phyloP scores from a whole-genome alignment of 92 coral and sea anemone genomes.

The Actinernus sp. region DNA sequence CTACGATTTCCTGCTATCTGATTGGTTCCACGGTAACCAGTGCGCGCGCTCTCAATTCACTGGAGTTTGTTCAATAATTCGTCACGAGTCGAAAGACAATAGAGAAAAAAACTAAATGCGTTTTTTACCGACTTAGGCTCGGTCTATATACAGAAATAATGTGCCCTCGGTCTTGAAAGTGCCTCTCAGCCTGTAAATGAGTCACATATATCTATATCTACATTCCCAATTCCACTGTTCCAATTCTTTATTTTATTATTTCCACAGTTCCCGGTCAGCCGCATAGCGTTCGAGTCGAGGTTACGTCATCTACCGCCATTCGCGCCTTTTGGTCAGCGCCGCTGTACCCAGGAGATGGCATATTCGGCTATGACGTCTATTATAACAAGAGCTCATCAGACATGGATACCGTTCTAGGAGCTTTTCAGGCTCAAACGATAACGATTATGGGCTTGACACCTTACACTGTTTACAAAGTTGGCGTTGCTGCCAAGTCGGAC shows the following conservation, averaged over 20 bases:
- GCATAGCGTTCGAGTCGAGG: conserved; percentile 52
- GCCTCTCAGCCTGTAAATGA: no score
- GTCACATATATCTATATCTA: not conserved
- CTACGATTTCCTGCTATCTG: no score
- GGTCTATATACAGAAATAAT: no score
- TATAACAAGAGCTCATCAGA: conserved; percentile 78
- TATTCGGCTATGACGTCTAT: conserved; percentile 86
- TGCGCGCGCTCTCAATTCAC: no score
- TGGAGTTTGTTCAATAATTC: no score
- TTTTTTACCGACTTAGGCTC: no score
- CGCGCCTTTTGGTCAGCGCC: conserved; percentile 84
- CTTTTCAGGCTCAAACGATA: conserved; percentile 32
- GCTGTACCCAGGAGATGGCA: conserved; percentile 77
- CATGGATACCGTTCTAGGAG: conserved; percentile 58
- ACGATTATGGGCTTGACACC: conserved; percentile 77
- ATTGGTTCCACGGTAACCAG: no score
- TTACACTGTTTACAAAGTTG: conserved; percentile 79
- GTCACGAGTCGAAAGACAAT: no score
- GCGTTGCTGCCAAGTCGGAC: conserved; percentile 88
- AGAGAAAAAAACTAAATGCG: no score
- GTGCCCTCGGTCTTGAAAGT: no score
- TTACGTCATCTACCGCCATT: conserved; percentile 74
- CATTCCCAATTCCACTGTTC: not conserved
- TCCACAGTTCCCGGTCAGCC: conserved; percentile 92
- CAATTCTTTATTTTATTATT: not conserved